Evolutionary conservation across 1,140 invertebrate species (phyloP).

Genomic region (Latrodectus geometricus): DNA sequence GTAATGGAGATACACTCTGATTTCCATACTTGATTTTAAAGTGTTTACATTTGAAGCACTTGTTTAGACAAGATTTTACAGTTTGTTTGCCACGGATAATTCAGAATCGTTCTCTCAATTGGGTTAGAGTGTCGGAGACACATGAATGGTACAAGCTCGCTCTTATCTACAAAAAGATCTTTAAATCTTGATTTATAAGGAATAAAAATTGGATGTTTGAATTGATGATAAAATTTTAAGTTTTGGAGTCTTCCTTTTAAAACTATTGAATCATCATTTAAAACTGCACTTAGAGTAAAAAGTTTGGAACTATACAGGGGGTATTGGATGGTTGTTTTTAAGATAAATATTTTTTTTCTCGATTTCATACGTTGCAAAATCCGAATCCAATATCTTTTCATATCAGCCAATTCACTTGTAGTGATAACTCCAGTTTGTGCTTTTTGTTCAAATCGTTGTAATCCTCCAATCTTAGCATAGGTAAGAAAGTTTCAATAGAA

Average conservation of each 20-base stretch:
- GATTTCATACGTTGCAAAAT: not conserved
- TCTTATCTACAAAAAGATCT: too few species aligned
- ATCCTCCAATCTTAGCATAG: not conserved
- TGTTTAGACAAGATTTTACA: not conserved
- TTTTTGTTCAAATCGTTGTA: not conserved
- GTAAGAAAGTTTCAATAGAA: not conserved
- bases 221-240: not conserved
- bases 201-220: not conserved
- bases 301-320: not conserved
- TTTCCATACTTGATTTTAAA: too few species aligned
- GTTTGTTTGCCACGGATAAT: too few species aligned
- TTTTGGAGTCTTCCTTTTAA: not conserved
- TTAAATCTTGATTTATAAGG: not conserved
- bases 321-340: not conserved
- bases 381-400: not conserved
- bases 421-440: not conserved
- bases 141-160: too few species aligned
- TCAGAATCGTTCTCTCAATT: too few species aligned
- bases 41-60: not conserved
- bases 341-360: not conserved
- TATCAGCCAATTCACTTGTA: not conserved
- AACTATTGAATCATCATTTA: not conserved
- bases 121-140: too few species aligned
- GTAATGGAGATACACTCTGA: too few species aligned
- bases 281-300: not conserved